These are phyloP conservation scores for Lethocerus indicus DNA, from an alignment of 1,140 invertebrate genomes.

Conservation along the genomic window DNA sequence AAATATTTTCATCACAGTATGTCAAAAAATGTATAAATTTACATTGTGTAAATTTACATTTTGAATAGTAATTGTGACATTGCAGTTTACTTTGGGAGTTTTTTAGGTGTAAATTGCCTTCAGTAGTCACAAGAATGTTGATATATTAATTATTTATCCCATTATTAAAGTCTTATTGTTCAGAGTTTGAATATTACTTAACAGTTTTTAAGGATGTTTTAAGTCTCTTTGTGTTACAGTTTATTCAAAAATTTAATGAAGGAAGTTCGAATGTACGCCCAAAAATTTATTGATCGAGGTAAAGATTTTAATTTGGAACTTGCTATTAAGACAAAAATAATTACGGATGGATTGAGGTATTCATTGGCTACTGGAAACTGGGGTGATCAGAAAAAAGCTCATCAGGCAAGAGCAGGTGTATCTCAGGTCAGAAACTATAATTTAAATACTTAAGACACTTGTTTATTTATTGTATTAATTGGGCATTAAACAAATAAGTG, in stretches of 20 bases:
- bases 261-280: constrained; percentile 93
- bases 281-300: constrained; percentile 96
- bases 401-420: constrained; percentile 88
- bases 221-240: constrained; percentile 20
- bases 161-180: not conserved
- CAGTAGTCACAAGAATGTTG: too few species aligned
- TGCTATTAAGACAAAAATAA: constrained; percentile 94
- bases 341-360: constrained; percentile 95
- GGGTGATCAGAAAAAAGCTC: constrained; percentile 99
- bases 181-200: not conserved
- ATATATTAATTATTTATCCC: too few species aligned
- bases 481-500: too few species aligned
- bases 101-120: too few species aligned
- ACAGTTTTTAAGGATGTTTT: not conserved
- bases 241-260: constrained; percentile 88
- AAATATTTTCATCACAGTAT: not conserved
- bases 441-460: too few species aligned
- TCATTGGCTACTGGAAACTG: constrained; percentile 98
- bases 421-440: constrained; percentile 40
- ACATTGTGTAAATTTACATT: not conserved
- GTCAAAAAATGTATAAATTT: not conserved
- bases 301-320: constrained; percentile 97
- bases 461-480: too few species aligned
- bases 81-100: too few species aligned
- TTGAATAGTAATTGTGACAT: too few species aligned